A percentile compares a stretch with the other conserved stretches of the same genome.
phyloP scores from a whole-genome alignment of 2,888 invertebrate species.

The Agrilus biguttatus region DNA sequence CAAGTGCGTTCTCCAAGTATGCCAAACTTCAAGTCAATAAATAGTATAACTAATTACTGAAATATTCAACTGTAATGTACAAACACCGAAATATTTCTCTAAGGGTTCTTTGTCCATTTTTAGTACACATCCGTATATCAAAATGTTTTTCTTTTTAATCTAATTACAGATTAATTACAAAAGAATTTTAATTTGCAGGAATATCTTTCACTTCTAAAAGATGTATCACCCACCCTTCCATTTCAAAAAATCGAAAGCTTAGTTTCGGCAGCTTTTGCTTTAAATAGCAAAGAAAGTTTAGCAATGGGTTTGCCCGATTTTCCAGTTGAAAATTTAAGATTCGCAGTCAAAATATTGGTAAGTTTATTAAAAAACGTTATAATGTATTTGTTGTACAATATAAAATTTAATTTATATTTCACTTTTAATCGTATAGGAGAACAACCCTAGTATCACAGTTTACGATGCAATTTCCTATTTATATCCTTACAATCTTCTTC shows the following conservation, averaged over 20 bases:
- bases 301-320: slow-evolving; percentile 74
- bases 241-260: slow-evolving; percentile 44
- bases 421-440: slow-evolving; percentile 41
- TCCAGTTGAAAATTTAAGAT: slow-evolving; percentile 65
- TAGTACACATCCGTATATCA: too few species aligned
- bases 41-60: too few species aligned
- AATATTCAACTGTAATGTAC: too few species aligned
- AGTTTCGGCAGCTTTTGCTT: slow-evolving; percentile 63
- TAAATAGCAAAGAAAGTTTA: slow-evolving; percentile 60
- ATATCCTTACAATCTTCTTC: slow-evolving; percentile 71
- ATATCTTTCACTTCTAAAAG: slow-evolving; percentile 35
- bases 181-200: slow-evolving; percentile 31
- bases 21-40: too few species aligned
- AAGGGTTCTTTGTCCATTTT: too few species aligned
- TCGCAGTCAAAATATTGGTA: slow-evolving; percentile 55
- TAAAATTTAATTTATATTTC: not conserved
- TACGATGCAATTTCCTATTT: slow-evolving; percentile 58
- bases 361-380: slow-evolving; percentile 14
- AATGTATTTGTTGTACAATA: too few species aligned
- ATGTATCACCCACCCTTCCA: slow-evolving; percentile 38
- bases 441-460: slow-evolving; percentile 48
- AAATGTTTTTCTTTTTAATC: not conserved
- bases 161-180: not conserved
- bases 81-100: too few species aligned
- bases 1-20: too few species aligned